These are phyloP conservation scores for Oasisia sp. DNA, from an alignment of 2,888 invertebrate genomes.

Conservation along the genomic window DNA sequence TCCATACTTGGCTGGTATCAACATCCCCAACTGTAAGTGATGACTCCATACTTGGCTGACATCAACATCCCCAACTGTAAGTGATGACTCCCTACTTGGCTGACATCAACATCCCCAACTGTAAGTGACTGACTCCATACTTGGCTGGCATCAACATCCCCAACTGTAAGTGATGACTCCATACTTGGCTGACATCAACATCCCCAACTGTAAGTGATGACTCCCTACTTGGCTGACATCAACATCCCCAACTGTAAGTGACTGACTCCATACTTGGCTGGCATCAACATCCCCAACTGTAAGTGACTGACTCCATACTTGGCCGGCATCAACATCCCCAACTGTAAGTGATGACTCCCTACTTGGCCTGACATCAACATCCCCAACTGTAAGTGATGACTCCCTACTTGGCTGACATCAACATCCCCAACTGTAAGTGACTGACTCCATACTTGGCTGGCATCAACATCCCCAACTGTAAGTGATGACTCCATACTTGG, in stretches of 20 bases:
- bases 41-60: constrained; percentile 89
- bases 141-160: constrained; percentile 98
- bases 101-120: constrained; percentile 98
- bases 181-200: constrained; percentile 95
- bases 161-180: constrained; percentile 86
- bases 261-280: constrained; percentile 87
- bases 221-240: constrained; percentile 93
- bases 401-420: constrained; percentile 94
- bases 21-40: constrained; percentile 92
- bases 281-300: constrained; percentile 98
- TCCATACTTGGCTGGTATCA: constrained; percentile 94
- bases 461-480: constrained; percentile 97
- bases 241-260: constrained; percentile 95
- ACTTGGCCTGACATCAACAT: constrained; percentile 99
- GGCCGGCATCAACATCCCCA: constrained; percentile 98
- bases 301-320: constrained; percentile 81
- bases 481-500: constrained; percentile 82
- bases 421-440: constrained; percentile 92
- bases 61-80: constrained; percentile 98
- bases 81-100: constrained; percentile 84
- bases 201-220: constrained; percentile 89
- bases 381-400: constrained; percentile 88
- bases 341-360: constrained; percentile 85
- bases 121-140: constrained; percentile 83
- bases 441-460: constrained; percentile 91